Percentiles rank a stretch among this genome's conserved stretches.
Evolutionary conservation across 2,888 invertebrate genomes (phyloP).

Genomic region (Philhelius pedissequus): DNA sequence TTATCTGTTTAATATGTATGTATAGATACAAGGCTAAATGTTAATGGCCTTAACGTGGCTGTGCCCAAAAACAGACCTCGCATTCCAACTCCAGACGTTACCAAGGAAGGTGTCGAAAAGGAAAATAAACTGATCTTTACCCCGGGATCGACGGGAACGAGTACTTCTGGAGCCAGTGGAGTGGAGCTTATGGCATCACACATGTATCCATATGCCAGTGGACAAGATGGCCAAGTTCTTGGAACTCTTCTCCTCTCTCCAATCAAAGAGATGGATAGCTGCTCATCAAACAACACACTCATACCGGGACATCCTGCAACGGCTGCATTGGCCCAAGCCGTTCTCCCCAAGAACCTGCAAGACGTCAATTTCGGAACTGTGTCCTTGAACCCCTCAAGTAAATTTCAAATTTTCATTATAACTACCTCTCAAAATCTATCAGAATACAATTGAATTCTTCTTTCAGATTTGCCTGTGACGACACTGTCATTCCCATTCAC

Average conservation of each 20-base stretch:
- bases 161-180: conserved; percentile 81
- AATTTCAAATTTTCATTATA: no score
- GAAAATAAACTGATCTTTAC: conserved; percentile 82
- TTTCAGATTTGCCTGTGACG: conserved; percentile 70
- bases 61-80: conserved; percentile 87
- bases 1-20: background rate
- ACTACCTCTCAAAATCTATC: background rate
- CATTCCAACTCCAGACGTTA: conserved; percentile 92
- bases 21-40: conserved; percentile 71
- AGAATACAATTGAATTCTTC: background rate
- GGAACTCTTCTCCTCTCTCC: conserved; percentile 89
- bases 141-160: conserved; percentile 73
- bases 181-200: conserved; percentile 86
- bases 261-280: conserved; percentile 90
- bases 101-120: conserved; percentile 87
- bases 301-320: conserved; percentile 87
- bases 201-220: conserved; percentile 78
- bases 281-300: conserved; percentile 86
- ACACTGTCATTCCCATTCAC: conserved; percentile 78
- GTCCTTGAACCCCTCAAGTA: conserved; percentile 47
- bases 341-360: conserved; percentile 80
- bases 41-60: conserved; percentile 82
- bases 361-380: conserved; percentile 69
- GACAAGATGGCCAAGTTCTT: conserved; percentile 85
- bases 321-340: conserved; percentile 88